Evolutionary conservation across 1,140 invertebrate genomes (phyloP).

Genomic region (Phortica variegata): DNA sequence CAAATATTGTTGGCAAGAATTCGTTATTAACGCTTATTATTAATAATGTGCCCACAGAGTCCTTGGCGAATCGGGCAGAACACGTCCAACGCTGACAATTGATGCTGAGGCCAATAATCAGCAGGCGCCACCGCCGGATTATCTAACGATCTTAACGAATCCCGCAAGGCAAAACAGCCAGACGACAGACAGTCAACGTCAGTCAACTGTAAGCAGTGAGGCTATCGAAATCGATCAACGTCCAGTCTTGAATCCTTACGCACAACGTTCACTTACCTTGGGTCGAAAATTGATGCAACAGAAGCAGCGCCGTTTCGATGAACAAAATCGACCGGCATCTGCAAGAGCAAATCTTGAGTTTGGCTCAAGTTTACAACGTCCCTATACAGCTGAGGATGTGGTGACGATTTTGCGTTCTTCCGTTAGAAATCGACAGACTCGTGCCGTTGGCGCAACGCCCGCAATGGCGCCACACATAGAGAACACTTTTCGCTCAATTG

Average conservation of each 20-base stretch:
- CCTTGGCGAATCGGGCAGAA: constrained; percentile 39
- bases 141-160: constrained; percentile 58
- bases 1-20: not conserved
- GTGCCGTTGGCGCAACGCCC: constrained; percentile 19
- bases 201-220: constrained; percentile 7
- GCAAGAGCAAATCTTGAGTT: constrained; percentile 16
- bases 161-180: constrained; percentile 50
- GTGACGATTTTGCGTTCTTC: constrained; percentile 61
- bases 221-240: constrained; percentile 35
- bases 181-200: constrained; percentile 30
- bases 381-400: constrained; percentile 62
- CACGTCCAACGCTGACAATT: constrained; percentile 38
- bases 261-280: constrained; percentile 38
- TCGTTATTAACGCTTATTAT: not conserved
- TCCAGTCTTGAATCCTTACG: constrained; percentile 15
- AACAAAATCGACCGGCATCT: constrained; percentile 4
- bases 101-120: constrained; percentile 24
- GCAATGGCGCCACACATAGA: constrained; percentile 38
- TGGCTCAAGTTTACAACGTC: constrained; percentile 10
- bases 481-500: constrained; percentile 57
- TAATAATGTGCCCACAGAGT: constrained; percentile 29
- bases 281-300: constrained; percentile 22
- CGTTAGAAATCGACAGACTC: constrained; percentile 33
- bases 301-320: constrained; percentile 7
- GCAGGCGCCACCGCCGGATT: constrained; percentile 49